Conservation (phyloP, 2,888 invertebrate genomes). For the Craniophora ligustri region DNA sequence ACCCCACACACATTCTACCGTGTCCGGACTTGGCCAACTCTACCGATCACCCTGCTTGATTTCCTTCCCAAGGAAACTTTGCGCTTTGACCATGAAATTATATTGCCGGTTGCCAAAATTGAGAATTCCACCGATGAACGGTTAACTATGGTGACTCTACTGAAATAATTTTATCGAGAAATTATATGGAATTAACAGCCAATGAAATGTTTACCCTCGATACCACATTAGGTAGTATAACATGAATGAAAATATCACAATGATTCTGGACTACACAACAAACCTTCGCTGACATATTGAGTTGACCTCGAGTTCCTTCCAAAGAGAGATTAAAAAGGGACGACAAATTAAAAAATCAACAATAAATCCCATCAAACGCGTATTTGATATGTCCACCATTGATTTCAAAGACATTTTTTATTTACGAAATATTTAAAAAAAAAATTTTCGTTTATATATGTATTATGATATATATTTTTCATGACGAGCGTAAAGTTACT, state of each 20-base stretch:
- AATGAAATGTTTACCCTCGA: neutral
- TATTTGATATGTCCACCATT: neutral
- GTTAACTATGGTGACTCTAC: no score
- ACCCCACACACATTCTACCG: neutral
- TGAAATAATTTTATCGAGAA: neutral
- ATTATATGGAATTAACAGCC: neutral
- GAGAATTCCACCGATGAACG: neutral
- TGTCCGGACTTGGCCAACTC: neutral
- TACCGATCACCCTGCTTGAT: neutral
- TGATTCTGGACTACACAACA: neutral
- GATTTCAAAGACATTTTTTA: conserved; percentile 1
- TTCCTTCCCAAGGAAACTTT: neutral
- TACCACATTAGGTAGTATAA: no score
- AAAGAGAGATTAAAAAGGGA: neutral
- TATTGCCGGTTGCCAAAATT: neutral
- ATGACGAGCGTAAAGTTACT: neutral
- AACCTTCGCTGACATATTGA: neutral
- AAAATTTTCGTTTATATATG: no score
- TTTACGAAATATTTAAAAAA: no score
- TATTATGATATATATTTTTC: neutral
- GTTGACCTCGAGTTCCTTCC: neutral
- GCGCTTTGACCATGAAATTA: no score
- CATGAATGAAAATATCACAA: neutral
- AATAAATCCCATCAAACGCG: neutral
- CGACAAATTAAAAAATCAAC: neutral